Conservation (phyloP, 2,797 vertebrate genomes). For the Cossypha caffra region DNA sequence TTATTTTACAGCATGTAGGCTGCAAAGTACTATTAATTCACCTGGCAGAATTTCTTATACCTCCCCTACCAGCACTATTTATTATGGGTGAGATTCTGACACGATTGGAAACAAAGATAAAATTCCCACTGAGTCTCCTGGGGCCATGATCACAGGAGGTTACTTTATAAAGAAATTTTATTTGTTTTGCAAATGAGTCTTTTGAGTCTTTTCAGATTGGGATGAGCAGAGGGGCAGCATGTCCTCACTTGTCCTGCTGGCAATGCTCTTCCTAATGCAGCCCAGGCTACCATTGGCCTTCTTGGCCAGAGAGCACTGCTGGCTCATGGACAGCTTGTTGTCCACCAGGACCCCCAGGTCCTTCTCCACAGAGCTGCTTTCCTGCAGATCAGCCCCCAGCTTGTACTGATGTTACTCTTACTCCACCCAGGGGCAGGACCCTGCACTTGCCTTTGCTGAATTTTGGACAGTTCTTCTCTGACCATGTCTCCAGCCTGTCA, state of each 20-base stretch:
- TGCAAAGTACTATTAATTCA: not conserved
- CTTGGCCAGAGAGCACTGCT: not conserved
- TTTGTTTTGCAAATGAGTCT: not conserved
- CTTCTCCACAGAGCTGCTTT: not conserved
- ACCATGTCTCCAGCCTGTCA: not conserved
- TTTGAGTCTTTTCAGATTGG: not conserved
- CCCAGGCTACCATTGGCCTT: not conserved
- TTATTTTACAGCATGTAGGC: not conserved
- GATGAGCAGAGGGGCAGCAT: not conserved
- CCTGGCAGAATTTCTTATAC: not conserved
- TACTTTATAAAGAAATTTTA: not conserved
- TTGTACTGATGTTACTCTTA: not conserved
- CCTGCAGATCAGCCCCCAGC: not conserved
- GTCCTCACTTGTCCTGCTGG: rapidly evolving
- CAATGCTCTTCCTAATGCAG: not conserved
- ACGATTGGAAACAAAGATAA: not conserved
- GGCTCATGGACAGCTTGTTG: not conserved
- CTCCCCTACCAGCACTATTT: not conserved
- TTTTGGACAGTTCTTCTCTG: not conserved
- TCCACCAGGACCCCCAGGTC: not conserved
- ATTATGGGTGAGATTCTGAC: not conserved
- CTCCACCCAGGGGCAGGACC: too few relatives aligned
- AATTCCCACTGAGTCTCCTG: not conserved
- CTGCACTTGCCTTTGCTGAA: not conserved
- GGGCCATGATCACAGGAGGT: not conserved